Evolutionary conservation across 2,888 invertebrate species (phyloP).

Genomic region (Cosmia trapezina): DNA sequence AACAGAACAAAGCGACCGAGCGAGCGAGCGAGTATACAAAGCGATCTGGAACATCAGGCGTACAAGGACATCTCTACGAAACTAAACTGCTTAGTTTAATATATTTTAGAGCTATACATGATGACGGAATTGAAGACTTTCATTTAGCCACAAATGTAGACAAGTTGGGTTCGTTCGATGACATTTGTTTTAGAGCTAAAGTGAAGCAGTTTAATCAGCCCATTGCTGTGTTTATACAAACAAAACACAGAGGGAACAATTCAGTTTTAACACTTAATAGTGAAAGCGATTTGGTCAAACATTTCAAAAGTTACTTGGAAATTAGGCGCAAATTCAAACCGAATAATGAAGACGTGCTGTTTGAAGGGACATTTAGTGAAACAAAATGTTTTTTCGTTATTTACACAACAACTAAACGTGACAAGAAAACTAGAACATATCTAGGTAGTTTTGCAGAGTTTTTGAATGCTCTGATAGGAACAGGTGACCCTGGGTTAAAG

Average conservation of each 20-base stretch:
- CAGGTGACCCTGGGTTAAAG: constrained; percentile 23
- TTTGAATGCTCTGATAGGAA: constrained; percentile 29
- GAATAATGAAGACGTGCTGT: background rate
- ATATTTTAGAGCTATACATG: background rate
- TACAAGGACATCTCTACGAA: background rate
- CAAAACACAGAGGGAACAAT: background rate
- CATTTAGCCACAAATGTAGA: background rate
- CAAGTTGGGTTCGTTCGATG: background rate
- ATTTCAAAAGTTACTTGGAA: background rate
- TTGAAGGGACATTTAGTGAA: background rate
- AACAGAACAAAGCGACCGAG: no score
- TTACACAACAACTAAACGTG: background rate
- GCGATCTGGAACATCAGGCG: background rate
- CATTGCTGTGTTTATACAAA: background rate
- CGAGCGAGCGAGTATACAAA: no score
- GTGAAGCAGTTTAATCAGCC: background rate
- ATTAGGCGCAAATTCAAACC: background rate
- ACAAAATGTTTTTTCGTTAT: background rate
- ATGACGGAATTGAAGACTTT: background rate
- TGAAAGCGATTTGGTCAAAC: background rate
- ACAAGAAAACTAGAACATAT: background rate
- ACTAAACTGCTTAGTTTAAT: background rate
- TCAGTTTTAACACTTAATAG: background rate
- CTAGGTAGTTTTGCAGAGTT: background rate
- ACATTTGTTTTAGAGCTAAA: background rate